These are phyloP conservation scores for Haliclona indistincta DNA, from an alignment of 37 sponge, comb jelly and placozoan species.

Conservation along the genomic window DNA sequence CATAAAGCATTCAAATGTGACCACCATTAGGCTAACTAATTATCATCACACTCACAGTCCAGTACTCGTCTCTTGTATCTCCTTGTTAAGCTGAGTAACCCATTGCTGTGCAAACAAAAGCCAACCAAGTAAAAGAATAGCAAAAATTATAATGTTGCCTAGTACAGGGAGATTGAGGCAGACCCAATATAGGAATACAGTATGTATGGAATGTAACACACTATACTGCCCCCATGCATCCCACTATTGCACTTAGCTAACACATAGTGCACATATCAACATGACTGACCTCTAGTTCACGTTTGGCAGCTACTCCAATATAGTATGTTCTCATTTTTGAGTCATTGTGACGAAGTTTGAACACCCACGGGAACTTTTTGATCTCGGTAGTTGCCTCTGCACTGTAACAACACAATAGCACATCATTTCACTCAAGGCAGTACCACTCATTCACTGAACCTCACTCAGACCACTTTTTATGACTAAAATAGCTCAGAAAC, in stretches of 20 bases:
- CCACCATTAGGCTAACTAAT: neutral
- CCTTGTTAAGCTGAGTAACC: no score
- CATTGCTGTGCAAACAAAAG: neutral
- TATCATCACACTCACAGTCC: neutral
- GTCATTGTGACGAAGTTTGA: conserved; percentile 45
- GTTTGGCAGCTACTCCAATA: conserved; percentile 55
- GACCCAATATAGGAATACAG: neutral
- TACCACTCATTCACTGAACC: no score
- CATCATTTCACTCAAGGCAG: no score
- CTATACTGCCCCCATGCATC: neutral
- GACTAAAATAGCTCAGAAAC: no score
- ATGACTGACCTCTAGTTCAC: conserved; percentile 51
- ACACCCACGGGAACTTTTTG: conserved; percentile 25
- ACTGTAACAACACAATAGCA: conserved; percentile 1
- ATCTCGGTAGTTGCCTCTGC: conserved; percentile 28
- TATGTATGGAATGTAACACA: neutral
- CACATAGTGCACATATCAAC: no score
- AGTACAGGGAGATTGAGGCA: neutral
- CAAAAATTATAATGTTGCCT: neutral
- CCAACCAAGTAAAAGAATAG: neutral
- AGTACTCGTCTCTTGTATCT: no score
- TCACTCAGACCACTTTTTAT: no score
- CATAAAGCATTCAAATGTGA: neutral
- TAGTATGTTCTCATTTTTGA: conserved; percentile 56
- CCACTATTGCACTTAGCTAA: no score